Evolutionary conservation across 2,113 vertebrate species (phyloP), one percentile per base, ranked within the genome.

Genomic region (Rhea pennata): DNA sequence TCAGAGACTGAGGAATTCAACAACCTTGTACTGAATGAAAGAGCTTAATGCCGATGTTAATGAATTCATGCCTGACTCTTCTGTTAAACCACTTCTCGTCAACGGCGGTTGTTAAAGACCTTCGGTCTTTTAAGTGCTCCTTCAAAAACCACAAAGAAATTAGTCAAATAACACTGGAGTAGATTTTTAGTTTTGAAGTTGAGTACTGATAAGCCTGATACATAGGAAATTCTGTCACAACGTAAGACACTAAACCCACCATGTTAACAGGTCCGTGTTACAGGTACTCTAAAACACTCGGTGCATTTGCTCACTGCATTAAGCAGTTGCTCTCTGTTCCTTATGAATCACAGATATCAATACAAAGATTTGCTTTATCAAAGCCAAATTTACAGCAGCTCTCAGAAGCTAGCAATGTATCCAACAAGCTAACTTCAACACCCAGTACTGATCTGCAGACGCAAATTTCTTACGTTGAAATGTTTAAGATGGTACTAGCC

Each of bases 141-240:
- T 97, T 97, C 93, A 97, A 82, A 97, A 98, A 94, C 95, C 93
- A 97, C 94, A 97, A 97, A 93, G 96, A 97, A 97, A 97, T 97
- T 94, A 92, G 88, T 97, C 93, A 59, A 92, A 40, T 86, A 97
- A 85, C 88, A 95, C 59, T 40, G 78, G 85, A 97, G 96, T 93
- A 96, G 93, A 93, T 88, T 97, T 98, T 95, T 95, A 95, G 91
- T 96, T 95, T 90, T 94, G 93, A 93, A 97, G 95, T 95, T 70
- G 83, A 97, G 95, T 82, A 66, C 94, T 61, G 96, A 98, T 98
- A 98, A 98, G 92, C 42, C 39, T 65, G 69, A 86, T 87, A 73
- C 40, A 90, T 76, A 9, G 66, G 95, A 95, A 98, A 96, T 95
- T 74, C 95, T 95, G 87, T 88, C 64, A 74, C 95, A 91, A 93